These are phyloP conservation scores for Lordiphosa clarofinis DNA, from an alignment of 1,140 invertebrate genomes.

Conservation along the genomic window DNA sequence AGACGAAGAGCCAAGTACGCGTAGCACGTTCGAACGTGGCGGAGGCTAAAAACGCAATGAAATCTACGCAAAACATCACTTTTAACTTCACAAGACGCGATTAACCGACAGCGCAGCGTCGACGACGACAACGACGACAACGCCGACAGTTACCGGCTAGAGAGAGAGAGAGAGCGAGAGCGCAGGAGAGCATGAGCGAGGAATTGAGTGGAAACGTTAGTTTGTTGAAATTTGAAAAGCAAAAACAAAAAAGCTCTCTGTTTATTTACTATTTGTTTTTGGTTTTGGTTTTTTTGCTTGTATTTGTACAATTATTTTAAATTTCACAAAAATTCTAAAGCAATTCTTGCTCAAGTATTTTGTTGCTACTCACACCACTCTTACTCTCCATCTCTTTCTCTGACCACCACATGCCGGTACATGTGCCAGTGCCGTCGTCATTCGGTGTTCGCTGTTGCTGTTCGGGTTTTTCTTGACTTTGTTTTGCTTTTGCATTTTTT, in stretches of 20 bases:
- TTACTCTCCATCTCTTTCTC: neutral
- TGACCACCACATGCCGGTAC: conserved; percentile 6
- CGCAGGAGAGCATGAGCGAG: neutral
- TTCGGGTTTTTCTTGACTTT: neutral
- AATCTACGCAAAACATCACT: conserved; percentile 1
- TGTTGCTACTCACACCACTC: no score
- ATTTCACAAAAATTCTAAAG: neutral
- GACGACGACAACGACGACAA: neutral
- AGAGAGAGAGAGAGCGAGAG: no score
- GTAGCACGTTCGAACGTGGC: conserved; percentile 34
- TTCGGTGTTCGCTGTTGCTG: neutral
- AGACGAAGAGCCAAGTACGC: conserved; percentile 61
- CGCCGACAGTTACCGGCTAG: neutral
- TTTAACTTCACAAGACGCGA: neutral
- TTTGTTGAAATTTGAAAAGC: neutral
- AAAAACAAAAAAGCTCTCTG: conserved; percentile 24
- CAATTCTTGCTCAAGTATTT: neutral
- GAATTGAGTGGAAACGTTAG: conserved; percentile 8
- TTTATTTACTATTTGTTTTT: conserved; percentile 52
- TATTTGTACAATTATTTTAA: neutral
- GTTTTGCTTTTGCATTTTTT: conserved; percentile 6
- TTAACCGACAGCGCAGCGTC: neutral
- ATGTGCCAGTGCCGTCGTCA: neutral
- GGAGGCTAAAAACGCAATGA: conserved; percentile 19
- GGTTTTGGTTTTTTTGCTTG: conserved; percentile 19